phyloP scores from a whole-genome alignment of 2,797 vertebrate species.

The Kryptopterus vitreolus region DNA sequence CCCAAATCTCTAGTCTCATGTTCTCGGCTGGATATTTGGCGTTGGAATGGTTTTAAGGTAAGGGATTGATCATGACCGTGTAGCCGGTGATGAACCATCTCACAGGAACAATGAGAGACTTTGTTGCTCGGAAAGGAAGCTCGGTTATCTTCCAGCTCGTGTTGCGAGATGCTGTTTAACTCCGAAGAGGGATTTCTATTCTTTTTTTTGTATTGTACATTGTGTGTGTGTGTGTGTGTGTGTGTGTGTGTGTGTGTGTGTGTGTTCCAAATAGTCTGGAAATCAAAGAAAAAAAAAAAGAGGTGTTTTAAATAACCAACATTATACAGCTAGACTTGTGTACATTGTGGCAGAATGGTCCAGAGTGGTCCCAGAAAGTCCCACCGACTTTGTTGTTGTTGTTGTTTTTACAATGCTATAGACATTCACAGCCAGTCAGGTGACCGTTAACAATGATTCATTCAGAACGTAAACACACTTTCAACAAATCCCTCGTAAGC shows the following conservation, averaged over 20 bases:
- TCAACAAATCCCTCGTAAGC: conserved; percentile 10
- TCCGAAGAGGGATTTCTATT: not conserved
- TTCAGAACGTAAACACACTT: conserved; percentile 43
- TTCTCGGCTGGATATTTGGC: conserved; percentile 52
- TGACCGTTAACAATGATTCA: conserved; percentile 49
- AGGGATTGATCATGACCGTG: conserved; percentile 48
- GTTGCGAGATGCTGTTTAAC: not conserved
- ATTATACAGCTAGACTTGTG: not conserved
- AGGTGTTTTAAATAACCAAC: too few species aligned
- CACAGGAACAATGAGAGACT: conserved; percentile 61
- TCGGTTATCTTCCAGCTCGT: conserved; percentile 21
- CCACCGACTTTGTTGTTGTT: not conserved
- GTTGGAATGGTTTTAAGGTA: conserved; percentile 64
- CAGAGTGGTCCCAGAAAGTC: not conserved
- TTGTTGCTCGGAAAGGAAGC: conserved; percentile 57
- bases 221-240: too few species aligned
- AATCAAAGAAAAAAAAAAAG: too few species aligned
- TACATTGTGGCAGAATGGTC: not conserved
- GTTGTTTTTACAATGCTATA: conserved; percentile 23
- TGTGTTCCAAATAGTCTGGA: not conserved
- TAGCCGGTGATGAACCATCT: conserved; percentile 57
- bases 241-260: too few species aligned
- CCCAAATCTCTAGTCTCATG: conserved; percentile 50
- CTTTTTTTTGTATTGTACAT: too few species aligned
- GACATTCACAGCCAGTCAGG: conserved; percentile 40